A percentile compares a stretch with the other conserved stretches of the same genome.
Evolutionary conservation across 2,888 invertebrate genomes (phyloP).

Genomic region (Molorchus minor): DNA sequence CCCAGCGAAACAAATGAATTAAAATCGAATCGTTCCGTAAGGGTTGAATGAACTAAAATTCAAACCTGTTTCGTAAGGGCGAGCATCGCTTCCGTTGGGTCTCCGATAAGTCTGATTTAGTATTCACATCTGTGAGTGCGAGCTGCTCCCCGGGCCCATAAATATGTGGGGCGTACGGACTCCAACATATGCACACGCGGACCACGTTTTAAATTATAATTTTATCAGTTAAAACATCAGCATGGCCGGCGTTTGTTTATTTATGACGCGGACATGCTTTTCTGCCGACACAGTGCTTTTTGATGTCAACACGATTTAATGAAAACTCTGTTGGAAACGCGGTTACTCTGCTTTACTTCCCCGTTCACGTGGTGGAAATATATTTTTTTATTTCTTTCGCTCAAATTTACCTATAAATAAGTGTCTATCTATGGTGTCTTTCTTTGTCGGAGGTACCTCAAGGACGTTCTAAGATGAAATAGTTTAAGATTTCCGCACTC

Average conservation of each 20-base stretch:
- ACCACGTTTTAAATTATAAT: slow-evolving; percentile 46
- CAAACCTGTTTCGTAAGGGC: slow-evolving; percentile 34
- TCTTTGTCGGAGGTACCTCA: too few species aligned
- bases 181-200: slow-evolving; percentile 44
- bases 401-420: too few species aligned
- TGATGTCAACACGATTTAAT: slow-evolving; percentile 18
- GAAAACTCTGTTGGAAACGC: neutral
- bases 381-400: too few species aligned
- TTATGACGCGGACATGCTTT: slow-evolving; percentile 29
- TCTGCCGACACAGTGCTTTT: slow-evolving; percentile 15
- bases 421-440: too few species aligned
- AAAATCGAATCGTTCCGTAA: too few species aligned
- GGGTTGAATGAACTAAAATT: slow-evolving; percentile 19
- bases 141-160: slow-evolving; percentile 42
- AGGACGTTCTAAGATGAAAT: too few species aligned
- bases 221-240: slow-evolving; percentile 40
- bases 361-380: too few species aligned
- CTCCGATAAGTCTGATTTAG: slow-evolving; percentile 47
- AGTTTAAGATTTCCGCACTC: too few species aligned
- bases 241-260: slow-evolving; percentile 26
- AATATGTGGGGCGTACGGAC: slow-evolving; percentile 32
- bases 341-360: too few species aligned
- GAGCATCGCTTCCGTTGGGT: slow-evolving; percentile 34
- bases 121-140: slow-evolving; percentile 45
- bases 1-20: too few species aligned